Evolutionary conservation across 1,140 invertebrate genomes (phyloP).

Genomic region (Hyles vespertilio): DNA sequence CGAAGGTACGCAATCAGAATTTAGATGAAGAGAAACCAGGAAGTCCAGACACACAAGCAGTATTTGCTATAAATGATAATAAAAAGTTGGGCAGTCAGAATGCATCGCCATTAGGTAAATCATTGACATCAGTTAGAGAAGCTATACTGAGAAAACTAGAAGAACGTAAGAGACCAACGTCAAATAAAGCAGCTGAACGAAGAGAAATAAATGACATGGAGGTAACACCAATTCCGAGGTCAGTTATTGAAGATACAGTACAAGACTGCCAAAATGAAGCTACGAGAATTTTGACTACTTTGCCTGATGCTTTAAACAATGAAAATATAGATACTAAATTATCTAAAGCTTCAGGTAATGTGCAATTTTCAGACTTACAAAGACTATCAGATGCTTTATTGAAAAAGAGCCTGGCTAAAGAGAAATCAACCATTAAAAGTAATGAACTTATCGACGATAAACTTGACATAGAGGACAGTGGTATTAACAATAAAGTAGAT

Average conservation of each 20-base stretch:
- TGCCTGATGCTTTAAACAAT: too few species aligned
- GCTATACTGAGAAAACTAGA: slow-evolving; percentile 18
- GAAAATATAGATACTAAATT: too few species aligned
- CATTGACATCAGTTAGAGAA: slow-evolving; percentile 15
- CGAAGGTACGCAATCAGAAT: too few species aligned
- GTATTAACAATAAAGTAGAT: too few species aligned
- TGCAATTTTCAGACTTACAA: slow-evolving; percentile 37
- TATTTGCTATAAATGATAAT: neutral
- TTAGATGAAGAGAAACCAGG: too few species aligned
- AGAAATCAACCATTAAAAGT: neutral
- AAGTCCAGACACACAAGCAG: too few species aligned
- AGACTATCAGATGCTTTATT: slow-evolving; percentile 44
- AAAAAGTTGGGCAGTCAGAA: slow-evolving; percentile 1
- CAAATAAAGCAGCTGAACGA: neutral
- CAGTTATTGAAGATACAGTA: too few species aligned
- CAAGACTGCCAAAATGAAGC: slow-evolving; percentile 5
- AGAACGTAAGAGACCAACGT: slow-evolving; percentile 2
- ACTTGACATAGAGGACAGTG: too few species aligned
- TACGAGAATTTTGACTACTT: too few species aligned
- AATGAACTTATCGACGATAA: too few species aligned
- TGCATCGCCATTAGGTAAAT: slow-evolving; percentile 1
- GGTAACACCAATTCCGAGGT: too few species aligned
- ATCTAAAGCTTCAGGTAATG: too few species aligned
- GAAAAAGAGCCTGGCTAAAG: neutral
- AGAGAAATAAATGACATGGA: neutral